Conservation (phyloP, 1,140 invertebrate species). For the Lordiphosa mommai region DNA sequence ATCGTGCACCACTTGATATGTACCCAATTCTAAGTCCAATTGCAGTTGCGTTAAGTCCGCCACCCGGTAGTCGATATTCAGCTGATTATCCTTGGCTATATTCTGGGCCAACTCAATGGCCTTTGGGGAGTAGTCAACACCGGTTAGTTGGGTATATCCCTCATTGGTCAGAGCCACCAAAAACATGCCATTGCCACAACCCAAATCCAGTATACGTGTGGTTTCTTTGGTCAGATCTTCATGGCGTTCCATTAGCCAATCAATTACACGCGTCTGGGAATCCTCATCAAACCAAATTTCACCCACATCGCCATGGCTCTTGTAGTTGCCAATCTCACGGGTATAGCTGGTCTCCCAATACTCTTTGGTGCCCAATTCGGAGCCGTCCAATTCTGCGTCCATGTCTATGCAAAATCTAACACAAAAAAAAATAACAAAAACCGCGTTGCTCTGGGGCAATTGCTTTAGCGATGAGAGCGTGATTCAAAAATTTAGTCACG, state of each 20-base stretch:
- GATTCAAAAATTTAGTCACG: too few relatives aligned
- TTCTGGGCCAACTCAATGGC: constrained; percentile 88
- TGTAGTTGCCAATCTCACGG: constrained; percentile 90
- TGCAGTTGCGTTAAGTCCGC: constrained; percentile 48
- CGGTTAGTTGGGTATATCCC: constrained; percentile 85
- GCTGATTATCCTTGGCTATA: constrained; percentile 82
- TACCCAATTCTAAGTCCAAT: constrained; percentile 40
- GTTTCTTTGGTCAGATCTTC: constrained; percentile 74
- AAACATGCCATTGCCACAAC: constrained; percentile 95
- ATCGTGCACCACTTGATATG: constrained; percentile 87
- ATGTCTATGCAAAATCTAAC: constrained; percentile 1
- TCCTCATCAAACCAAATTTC: constrained; percentile 96
- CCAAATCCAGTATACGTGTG: constrained; percentile 84
- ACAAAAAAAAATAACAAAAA: too few relatives aligned
- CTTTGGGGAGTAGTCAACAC: constrained; percentile 91
- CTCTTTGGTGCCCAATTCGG: constrained; percentile 88
- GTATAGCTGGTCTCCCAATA: constrained; percentile 93
- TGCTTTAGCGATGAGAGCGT: too few relatives aligned
- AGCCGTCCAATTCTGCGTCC: constrained; percentile 84
- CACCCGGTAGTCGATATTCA: constrained; percentile 82
- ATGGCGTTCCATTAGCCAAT: constrained; percentile 82
- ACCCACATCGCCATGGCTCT: constrained; percentile 91
- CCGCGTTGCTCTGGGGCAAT: too few relatives aligned
- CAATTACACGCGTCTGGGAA: constrained; percentile 86
- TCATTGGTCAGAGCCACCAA: constrained; percentile 87